A percentile compares a stretch with the other conserved stretches of the same genome.
phyloP scores from a whole-genome alignment of 2,888 invertebrate species.

The Cantharis rustica region DNA sequence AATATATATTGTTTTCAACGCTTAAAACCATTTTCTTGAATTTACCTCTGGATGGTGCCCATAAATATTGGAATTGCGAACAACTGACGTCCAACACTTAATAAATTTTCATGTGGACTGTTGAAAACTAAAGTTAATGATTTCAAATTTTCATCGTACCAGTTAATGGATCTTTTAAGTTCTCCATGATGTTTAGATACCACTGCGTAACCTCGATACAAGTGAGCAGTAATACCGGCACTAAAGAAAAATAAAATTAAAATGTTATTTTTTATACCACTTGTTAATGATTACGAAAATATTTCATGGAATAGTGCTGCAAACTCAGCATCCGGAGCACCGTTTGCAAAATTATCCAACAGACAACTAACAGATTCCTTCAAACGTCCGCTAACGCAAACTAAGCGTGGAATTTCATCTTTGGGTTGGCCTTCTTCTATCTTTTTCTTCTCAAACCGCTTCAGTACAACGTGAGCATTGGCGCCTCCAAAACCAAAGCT shows the following conservation, averaged over 20 bases:
- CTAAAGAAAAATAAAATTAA: constrained; percentile 8
- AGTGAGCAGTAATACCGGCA: neutral
- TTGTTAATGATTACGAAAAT: constrained; percentile 39
- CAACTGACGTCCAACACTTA: constrained; percentile 49
- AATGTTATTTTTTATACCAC: neutral
- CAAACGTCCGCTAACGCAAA: constrained; percentile 79
- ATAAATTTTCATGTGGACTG: neutral
- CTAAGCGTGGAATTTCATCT: constrained; percentile 73
- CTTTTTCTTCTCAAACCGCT: constrained; percentile 65
- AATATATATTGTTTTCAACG: neutral
- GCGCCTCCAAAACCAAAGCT: constrained; percentile 95
- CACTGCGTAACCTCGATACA: constrained; percentile 15
- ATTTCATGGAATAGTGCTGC: constrained; percentile 44
- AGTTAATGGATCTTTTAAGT: neutral
- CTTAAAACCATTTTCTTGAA: neutral
- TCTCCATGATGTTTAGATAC: constrained; percentile 17
- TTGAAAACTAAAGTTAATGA: constrained; percentile 8
- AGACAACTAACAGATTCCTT: constrained; percentile 73
- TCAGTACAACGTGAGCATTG: constrained; percentile 75
- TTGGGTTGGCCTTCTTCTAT: constrained; percentile 62
- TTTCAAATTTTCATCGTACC: neutral
- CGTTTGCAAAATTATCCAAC: constrained; percentile 66
- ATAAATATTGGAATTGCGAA: constrained; percentile 76
- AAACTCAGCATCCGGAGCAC: constrained; percentile 65
- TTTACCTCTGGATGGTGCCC: constrained; percentile 66